A percentile compares a stretch with the other conserved stretches of the same genome.
phyloP scores from a whole-genome alignment of 2,797 vertebrate species.

The Staurois parvus region DNA sequence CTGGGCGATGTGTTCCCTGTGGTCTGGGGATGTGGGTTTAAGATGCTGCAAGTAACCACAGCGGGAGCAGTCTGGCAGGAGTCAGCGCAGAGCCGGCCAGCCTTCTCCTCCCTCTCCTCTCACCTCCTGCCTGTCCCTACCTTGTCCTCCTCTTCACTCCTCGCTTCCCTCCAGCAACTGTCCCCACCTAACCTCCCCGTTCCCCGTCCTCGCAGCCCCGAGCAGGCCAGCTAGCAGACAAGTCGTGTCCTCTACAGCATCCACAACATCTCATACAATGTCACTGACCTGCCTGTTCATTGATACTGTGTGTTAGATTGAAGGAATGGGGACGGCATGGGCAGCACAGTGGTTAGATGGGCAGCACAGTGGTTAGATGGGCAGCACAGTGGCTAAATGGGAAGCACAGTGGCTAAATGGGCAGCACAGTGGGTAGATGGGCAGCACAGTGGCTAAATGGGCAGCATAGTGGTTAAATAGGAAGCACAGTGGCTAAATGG shows the following conservation, averaged over 20 bases:
- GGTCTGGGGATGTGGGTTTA: slow-evolving; percentile 58
- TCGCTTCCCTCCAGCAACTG: slow-evolving; percentile 33
- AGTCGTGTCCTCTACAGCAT: slow-evolving; percentile 11
- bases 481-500: too few species aligned
- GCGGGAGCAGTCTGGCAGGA: slow-evolving; percentile 54
- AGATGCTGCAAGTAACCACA: slow-evolving; percentile 54
- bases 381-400: too few species aligned
- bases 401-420: too few species aligned
- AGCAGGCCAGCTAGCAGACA: neutral
- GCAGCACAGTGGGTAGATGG: too few species aligned
- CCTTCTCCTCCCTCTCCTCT: slow-evolving; percentile 40
- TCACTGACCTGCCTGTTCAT: too few species aligned
- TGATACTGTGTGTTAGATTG: too few species aligned
- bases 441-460: too few species aligned
- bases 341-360: too few species aligned
- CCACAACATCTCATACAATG: too few species aligned
- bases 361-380: too few species aligned
- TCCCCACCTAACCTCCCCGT: slow-evolving; percentile 51
- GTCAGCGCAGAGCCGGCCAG: neutral
- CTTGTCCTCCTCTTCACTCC: slow-evolving; percentile 43
- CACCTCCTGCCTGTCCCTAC: slow-evolving; percentile 47
- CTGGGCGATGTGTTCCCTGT: slow-evolving; percentile 58
- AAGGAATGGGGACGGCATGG: too few species aligned
- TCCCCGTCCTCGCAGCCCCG: neutral
- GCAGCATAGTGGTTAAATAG: too few species aligned